Evolutionary conservation across 2,888 invertebrate genomes (phyloP), one percentile per base, ranked within the genome.

Genomic region (Aporophyla lueneburgensis): DNA sequence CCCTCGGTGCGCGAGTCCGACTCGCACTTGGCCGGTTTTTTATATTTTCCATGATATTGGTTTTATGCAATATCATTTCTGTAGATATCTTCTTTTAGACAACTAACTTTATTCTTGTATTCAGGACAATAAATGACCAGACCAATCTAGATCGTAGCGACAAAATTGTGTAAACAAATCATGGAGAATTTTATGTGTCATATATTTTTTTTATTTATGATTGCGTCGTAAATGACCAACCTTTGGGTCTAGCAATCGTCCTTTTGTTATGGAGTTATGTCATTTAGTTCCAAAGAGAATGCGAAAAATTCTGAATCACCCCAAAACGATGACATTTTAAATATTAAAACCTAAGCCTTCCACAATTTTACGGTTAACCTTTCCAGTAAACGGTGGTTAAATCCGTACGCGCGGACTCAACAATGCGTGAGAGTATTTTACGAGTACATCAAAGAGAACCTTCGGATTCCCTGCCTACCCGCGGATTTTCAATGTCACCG

Each of bases 41-140:
- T 76, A 78, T 76, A 86, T 87, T 81, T 86, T 80, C 84, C 66
- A 85, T 74, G 71, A 67, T 81, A 84, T 87, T 80, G 78, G 78
- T 77, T 81, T 65, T 80, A 78, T 77, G 68, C 70, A 82, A 84
- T 74, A 67, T 65, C 12, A 61, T 76, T 61, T 69, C 59, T 65
- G 43, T 71, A 56, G 27, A 66, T 83, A 69, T 69, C 70, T 86
- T 79, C 14, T 81, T 81, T 78, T 43, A 12, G 62, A 46, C 21
- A 56, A 43, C 54, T 68, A 53, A 61, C 14, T 67, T 43, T 7
- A 61, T 14, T 68, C 12, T 78, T 61, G 16, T 27, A 56, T 24
- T 53, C 53, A 21, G n/a, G n/a, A 46, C n/a, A 21, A 71, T 65
- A 69, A 70, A 76, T 67, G 21, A 46, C 54, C 14, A 70, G 68